These are phyloP conservation scores for Vanacampus margaritifer DNA, from an alignment of 2,113 vertebrate genomes.

Conservation along the genomic window DNA sequence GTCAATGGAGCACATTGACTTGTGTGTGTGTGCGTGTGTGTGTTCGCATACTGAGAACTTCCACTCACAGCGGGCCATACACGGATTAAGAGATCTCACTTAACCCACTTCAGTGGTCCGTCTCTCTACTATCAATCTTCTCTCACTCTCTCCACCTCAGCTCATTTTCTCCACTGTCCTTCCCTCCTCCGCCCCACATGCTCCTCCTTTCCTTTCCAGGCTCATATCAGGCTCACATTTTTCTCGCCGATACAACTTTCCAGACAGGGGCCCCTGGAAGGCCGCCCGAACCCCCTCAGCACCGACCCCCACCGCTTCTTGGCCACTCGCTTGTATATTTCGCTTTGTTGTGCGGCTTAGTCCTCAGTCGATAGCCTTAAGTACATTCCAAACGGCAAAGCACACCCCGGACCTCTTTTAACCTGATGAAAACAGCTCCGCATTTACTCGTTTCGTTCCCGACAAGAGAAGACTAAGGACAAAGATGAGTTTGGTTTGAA, in stretches of 20 bases:
- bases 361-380: slow-evolving; percentile 6
- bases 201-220: slow-evolving; percentile 11
- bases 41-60: slow-evolving; percentile 48
- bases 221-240: slow-evolving; percentile 36
- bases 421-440: not conserved
- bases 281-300: not conserved
- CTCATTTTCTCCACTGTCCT: not conserved
- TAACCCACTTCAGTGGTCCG: slow-evolving; percentile 51
- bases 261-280: slow-evolving; percentile 56
- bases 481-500: slow-evolving; percentile 39
- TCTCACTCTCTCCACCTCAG: slow-evolving; percentile 34
- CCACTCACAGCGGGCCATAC: slow-evolving; percentile 56
- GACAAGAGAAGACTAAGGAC: slow-evolving; percentile 37
- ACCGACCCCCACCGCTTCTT: not conserved
- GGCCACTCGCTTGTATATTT: slow-evolving; percentile 24
- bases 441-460: not conserved
- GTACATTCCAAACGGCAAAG: slow-evolving; percentile 1
- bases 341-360: slow-evolving; percentile 36
- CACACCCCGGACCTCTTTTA: not conserved
- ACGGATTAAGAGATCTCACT: slow-evolving; percentile 71
- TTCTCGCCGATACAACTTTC: slow-evolving; percentile 29
- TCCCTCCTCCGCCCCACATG: slow-evolving; percentile 4
- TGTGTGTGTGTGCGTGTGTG: slow-evolving; percentile 22
- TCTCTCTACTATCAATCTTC: slow-evolving; percentile 48
- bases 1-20: slow-evolving; percentile 32